These are phyloP conservation scores for Synaphobranchus kaupii DNA, from an alignment of 2,797 vertebrate genomes.

Conservation along the genomic window DNA sequence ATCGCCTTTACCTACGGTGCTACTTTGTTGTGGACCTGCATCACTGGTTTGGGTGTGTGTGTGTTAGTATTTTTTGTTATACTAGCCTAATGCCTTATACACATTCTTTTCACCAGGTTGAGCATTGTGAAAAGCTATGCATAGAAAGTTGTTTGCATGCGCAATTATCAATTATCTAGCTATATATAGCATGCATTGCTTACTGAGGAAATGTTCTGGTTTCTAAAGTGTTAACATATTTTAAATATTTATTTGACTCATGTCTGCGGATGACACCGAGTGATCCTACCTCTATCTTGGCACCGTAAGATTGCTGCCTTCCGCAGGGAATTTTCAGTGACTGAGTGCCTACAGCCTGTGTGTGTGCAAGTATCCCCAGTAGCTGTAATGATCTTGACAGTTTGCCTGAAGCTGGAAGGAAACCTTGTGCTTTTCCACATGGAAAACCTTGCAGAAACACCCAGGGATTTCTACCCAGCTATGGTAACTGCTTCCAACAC, in stretches of 20 bases:
- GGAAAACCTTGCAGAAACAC: not conserved
- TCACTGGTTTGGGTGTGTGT: too few relatives aligned
- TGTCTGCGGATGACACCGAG: not conserved
- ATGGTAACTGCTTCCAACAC: not conserved
- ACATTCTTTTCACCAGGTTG: not conserved
- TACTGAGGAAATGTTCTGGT: not conserved
- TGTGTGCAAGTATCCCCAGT: not conserved
- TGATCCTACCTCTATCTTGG: not conserved
- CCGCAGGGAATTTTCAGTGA: not conserved
- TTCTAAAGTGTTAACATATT: too few relatives aligned
- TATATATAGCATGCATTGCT: not conserved
- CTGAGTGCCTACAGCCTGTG: not conserved
- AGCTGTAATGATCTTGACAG: not conserved
- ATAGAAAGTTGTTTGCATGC: not conserved
- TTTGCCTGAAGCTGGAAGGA: not conserved
- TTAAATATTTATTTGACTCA: too few relatives aligned
- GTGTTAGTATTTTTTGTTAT: too few relatives aligned
- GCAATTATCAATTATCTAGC: not conserved
- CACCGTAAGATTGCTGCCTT: not conserved
- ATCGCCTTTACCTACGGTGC: too few relatives aligned
- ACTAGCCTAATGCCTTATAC: too few relatives aligned
- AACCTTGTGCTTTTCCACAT: conserved; percentile 11
- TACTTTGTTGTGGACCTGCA: too few relatives aligned
- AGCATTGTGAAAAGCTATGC: not conserved
- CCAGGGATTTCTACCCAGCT: not conserved